A percentile compares a stretch with the other conserved stretches of the same genome.
Conservation (phyloP, 1,140 invertebrate genomes). For the Oncopodura yosiiana region DNA sequence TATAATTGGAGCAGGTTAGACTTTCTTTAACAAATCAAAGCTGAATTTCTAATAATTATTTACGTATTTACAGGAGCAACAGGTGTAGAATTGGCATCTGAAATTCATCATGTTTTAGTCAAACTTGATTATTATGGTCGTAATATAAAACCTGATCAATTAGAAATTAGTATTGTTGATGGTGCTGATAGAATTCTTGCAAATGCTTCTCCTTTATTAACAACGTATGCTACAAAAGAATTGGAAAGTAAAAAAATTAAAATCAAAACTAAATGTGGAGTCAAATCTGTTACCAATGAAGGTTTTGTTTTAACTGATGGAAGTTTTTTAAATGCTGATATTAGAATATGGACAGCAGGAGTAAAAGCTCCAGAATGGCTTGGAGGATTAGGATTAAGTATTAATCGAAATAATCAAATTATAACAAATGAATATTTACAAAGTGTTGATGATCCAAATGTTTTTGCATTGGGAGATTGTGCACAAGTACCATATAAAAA, state of each 20-base stretch:
- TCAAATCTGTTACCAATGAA: not conserved
- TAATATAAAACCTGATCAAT: not conserved
- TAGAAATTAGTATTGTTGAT: constrained; percentile 9
- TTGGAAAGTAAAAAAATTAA: not conserved
- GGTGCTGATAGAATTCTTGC: not conserved
- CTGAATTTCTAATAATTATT: too few species aligned
- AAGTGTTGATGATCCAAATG: too few species aligned
- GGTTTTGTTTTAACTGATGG: constrained; percentile 2
- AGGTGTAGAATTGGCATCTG: constrained; percentile 18
- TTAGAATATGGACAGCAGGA: constrained; percentile 14
- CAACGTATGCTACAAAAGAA: not conserved
- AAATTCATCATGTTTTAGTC: constrained; percentile 6
- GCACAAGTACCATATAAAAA: too few species aligned
- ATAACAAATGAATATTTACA: too few species aligned
- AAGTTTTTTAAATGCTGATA: not conserved
- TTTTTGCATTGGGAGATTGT: too few species aligned
- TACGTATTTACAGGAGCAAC: too few species aligned
- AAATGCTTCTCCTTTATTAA: not conserved
- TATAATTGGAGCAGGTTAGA: too few species aligned
- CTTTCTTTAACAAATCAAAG: too few species aligned
- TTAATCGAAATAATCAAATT: not conserved
- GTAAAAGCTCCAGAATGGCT: constrained; percentile 9
- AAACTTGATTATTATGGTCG: not conserved
- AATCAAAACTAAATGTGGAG: not conserved
- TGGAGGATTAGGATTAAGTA: not conserved